Evolutionary conservation across 2,797 vertebrate species (phyloP).

Genomic region (Pachyuromys duprasi): DNA sequence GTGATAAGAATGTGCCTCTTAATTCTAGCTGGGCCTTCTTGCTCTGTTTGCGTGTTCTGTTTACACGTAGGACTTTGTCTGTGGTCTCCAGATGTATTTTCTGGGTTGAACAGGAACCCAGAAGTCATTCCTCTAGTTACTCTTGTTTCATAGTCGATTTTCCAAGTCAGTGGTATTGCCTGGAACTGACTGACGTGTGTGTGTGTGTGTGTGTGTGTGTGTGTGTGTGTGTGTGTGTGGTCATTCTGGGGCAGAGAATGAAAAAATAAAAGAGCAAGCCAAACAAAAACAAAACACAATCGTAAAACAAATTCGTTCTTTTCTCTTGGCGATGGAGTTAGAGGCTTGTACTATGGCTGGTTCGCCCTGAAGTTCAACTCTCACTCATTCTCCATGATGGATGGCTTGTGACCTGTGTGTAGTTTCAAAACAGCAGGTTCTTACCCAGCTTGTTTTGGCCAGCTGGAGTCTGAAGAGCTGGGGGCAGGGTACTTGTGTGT

Average conservation of each 20-base stretch:
- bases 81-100: not conserved
- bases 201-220: no score
- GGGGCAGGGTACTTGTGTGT: not conserved
- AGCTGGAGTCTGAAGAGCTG: not conserved
- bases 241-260: conserved; percentile 28
- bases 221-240: not conserved
- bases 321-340: not conserved
- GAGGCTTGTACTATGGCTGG: not conserved
- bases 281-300: not conserved
- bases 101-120: not conserved
- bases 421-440: not conserved
- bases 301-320: not conserved
- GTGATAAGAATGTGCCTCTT: not conserved
- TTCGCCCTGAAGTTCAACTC: not conserved
- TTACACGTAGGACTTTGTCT: not conserved
- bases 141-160: not conserved
- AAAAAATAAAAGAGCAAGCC: not conserved
- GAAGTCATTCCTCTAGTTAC: not conserved
- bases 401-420: not conserved
- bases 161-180: not conserved
- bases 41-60: not conserved
- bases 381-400: not conserved
- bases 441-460: not conserved
- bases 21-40: not conserved
- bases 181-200: not conserved